Conservation (phyloP, 2,797 vertebrate genomes). For the Vireo griseus region DNA sequence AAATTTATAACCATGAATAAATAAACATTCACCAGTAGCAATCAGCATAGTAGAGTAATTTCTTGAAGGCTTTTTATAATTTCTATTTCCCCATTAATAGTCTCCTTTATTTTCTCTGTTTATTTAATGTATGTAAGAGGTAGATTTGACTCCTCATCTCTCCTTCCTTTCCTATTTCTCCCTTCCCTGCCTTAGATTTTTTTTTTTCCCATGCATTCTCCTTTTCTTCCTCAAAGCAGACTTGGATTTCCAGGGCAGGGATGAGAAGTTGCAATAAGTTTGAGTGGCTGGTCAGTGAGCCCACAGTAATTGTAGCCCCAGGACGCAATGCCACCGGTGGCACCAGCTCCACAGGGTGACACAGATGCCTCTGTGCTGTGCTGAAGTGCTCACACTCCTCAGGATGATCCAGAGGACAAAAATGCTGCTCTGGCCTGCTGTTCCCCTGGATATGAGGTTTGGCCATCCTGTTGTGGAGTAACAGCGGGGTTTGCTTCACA, state of each 20-base stretch:
- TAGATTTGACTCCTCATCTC: not conserved
- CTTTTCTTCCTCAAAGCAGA: not conserved
- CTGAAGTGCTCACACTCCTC: not conserved
- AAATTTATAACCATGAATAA: not conserved
- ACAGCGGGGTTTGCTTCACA: not conserved
- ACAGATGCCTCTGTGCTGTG: not conserved
- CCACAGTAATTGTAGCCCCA: not conserved
- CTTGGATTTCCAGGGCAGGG: not conserved
- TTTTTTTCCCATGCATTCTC: not conserved
- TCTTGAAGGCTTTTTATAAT: not conserved
- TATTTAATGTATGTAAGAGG: not conserved
- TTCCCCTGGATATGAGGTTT: not conserved
- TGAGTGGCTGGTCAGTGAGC: not conserved
- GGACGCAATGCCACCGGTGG: not conserved
- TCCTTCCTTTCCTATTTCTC: not conserved
- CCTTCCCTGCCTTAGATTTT: not conserved
- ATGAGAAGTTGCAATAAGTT: not conserved
- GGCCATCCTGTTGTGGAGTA: not conserved
- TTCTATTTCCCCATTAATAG: not conserved
- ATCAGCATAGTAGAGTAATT: not conserved
- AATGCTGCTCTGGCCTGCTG: not conserved
- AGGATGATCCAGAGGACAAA: not conserved
- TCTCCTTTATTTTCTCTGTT: not conserved
- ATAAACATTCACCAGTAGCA: not conserved
- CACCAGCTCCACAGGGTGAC: not conserved